Percentiles rank a stretch among this genome's conserved stretches.
Evolutionary conservation across 2,113 vertebrate genomes (phyloP).

Genomic region (Plestiodon gilberti): DNA sequence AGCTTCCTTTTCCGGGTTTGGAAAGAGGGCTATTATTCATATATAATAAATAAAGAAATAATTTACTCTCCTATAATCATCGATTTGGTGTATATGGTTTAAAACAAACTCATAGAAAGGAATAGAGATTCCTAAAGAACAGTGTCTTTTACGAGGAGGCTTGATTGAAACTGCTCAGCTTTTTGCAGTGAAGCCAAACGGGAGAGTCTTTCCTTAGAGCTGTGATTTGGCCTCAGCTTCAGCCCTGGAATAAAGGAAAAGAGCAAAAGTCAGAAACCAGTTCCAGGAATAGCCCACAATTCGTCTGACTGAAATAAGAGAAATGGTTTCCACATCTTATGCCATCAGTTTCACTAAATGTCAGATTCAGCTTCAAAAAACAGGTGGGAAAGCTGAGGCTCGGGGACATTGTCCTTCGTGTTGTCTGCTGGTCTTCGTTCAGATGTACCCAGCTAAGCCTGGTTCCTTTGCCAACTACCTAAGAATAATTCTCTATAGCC

Average conservation of each 20-base stretch:
- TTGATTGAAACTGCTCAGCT: neutral
- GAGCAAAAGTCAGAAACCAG: neutral
- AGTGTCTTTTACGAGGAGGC: neutral
- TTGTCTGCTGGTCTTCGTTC: neutral
- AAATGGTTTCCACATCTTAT: neutral
- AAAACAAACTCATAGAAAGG: slow-evolving; percentile 66
- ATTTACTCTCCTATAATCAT: neutral
- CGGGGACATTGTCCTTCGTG: neutral
- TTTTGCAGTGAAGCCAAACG: too few species aligned
- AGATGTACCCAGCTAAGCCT: neutral
- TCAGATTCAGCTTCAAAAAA: neutral
- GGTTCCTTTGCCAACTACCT: neutral
- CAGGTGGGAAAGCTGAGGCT: neutral
- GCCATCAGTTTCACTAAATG: neutral
- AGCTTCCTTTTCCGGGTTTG: too few species aligned
- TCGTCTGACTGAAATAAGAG: neutral
- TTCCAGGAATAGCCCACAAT: accelerated
- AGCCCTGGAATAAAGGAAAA: slow-evolving; percentile 48
- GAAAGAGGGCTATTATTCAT: too few species aligned
- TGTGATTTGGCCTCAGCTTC: slow-evolving; percentile 45
- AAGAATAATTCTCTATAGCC: neutral
- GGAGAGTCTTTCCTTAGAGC: slow-evolving; percentile 3
- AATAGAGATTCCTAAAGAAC: neutral
- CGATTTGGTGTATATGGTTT: slow-evolving; percentile 20
- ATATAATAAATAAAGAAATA: too few species aligned